Conservation (phyloP, 2,888 invertebrate species). For the Hanleya hanleyi region DNA sequence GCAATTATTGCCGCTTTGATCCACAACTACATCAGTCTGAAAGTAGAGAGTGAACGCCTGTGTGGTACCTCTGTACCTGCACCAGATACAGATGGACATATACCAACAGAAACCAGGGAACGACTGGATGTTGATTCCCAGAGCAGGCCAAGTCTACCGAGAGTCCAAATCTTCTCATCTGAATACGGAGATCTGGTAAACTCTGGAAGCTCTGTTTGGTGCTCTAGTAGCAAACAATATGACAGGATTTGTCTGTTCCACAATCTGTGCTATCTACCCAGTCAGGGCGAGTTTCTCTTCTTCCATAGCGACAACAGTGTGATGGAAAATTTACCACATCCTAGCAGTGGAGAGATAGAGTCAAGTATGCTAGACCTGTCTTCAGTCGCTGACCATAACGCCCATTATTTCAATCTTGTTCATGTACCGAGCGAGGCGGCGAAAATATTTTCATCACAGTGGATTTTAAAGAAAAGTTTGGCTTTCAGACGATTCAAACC, state of each 20-base stretch:
- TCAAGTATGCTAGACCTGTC: constrained; percentile 68
- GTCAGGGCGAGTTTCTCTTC: constrained; percentile 70
- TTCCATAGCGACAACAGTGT: constrained; percentile 63
- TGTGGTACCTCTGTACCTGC: background rate
- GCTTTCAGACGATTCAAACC: constrained; percentile 74
- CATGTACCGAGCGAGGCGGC: constrained; percentile 60
- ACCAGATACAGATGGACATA: background rate
- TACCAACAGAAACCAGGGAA: background rate
- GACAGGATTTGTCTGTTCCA: constrained; percentile 70
- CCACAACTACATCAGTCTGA: constrained; percentile 37
- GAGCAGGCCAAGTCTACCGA: background rate
- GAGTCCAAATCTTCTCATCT: background rate
- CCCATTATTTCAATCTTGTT: constrained; percentile 62
- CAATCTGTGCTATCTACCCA: constrained; percentile 73
- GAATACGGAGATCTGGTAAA: too few species aligned
- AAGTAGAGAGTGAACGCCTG: background rate
- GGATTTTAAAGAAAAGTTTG: constrained; percentile 53
- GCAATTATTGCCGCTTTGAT: constrained; percentile 40
- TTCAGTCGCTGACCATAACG: constrained; percentile 72
- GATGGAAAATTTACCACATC: constrained; percentile 62
- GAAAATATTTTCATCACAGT: constrained; percentile 42
- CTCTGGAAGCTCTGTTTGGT: constrained; percentile 53
- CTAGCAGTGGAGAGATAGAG: constrained; percentile 50
- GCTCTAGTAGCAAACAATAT: constrained; percentile 49
- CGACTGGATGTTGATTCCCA: background rate